A percentile compares a stretch with the other conserved stretches of the same genome.
Evolutionary conservation across 2,797 vertebrate species (phyloP).

Genomic region (Corythornis leucogaster): DNA sequence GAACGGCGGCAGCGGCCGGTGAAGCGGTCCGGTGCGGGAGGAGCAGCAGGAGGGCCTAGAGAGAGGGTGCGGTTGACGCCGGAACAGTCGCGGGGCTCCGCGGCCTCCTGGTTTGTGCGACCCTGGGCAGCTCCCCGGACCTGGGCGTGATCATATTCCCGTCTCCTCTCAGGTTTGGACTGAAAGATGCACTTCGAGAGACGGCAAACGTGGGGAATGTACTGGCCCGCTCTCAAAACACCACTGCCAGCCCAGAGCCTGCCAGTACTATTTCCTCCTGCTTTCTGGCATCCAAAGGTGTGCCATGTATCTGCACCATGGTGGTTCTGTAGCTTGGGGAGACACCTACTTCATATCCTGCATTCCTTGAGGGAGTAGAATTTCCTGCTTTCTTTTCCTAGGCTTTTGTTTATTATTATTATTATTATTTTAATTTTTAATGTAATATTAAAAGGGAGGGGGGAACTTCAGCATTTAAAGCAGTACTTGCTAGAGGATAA

Average conservation of each 20-base stretch:
- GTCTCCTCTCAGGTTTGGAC: background rate
- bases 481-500: background rate
- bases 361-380: accelerated
- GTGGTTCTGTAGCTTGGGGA: accelerated
- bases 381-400: background rate
- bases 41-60: no score
- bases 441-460: background rate
- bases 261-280: accelerated
- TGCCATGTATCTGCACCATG: accelerated
- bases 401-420: no score
- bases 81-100: no score
- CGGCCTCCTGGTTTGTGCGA: background rate
- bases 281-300: accelerated
- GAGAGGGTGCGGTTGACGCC: no score
- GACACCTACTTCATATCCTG: accelerated
- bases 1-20: no score
- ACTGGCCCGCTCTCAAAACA: accelerated
- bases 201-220: accelerated
- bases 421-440: no score
- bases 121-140: background rate
- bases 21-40: no score
- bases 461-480: background rate
- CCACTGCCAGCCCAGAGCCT: background rate
- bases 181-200: background rate
- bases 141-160: no score